Conservation (phyloP, 2,888 invertebrate genomes). For the Pediacus dermestoides region DNA sequence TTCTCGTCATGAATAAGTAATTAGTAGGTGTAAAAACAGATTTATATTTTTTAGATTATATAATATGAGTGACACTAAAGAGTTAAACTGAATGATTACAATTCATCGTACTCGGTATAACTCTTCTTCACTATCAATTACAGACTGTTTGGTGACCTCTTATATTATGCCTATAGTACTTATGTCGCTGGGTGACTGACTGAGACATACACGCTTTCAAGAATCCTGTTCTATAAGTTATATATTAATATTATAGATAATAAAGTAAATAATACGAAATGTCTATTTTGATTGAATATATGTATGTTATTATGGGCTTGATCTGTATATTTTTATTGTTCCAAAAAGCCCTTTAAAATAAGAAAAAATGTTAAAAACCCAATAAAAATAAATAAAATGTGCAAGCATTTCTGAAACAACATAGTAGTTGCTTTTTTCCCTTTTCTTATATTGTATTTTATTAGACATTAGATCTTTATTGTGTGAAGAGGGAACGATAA, state of each 20-base stretch:
- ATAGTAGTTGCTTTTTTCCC: slow-evolving; percentile 3
- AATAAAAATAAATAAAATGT: slow-evolving; percentile 43
- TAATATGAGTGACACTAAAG: slow-evolving; percentile 28
- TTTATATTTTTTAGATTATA: slow-evolving; percentile 32
- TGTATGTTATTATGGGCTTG: slow-evolving; percentile 45
- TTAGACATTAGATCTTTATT: too few relatives aligned
- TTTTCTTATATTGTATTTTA: too few relatives aligned
- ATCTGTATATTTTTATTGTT: slow-evolving; percentile 50
- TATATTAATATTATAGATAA: slow-evolving; percentile 34
- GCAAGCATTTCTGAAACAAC: slow-evolving; percentile 28
- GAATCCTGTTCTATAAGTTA: slow-evolving; percentile 41
- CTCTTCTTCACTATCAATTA: slow-evolving; percentile 28
- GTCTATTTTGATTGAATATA: slow-evolving; percentile 48
- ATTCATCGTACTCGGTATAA: slow-evolving; percentile 24
- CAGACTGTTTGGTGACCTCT: slow-evolving; percentile 38
- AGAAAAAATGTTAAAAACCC: slow-evolving; percentile 43
- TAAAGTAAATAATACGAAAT: slow-evolving; percentile 34
- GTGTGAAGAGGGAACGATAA: too few relatives aligned
- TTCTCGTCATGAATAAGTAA: slow-evolving; percentile 30
- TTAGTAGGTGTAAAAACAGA: slow-evolving; percentile 30
- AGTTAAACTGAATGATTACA: slow-evolving; percentile 29
- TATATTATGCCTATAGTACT: slow-evolving; percentile 40
- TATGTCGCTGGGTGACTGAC: slow-evolving; percentile 44
- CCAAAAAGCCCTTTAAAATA: slow-evolving; percentile 40
- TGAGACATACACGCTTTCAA: slow-evolving; percentile 28